Conservation (phyloP, 2,113 vertebrate species). For the Elgaria multicarinata region DNA sequence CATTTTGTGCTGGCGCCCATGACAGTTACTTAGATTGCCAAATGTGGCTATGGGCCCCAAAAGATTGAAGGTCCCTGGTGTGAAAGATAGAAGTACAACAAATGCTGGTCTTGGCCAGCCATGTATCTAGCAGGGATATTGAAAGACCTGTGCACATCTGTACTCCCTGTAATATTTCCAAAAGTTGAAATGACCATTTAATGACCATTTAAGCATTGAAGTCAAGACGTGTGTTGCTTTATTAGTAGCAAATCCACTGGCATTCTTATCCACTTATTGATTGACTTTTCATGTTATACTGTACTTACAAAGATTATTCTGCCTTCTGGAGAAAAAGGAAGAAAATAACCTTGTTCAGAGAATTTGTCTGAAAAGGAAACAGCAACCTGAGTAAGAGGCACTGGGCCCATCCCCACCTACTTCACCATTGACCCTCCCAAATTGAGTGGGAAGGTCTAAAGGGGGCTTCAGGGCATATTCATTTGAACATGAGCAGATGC, state of each 20-base stretch:
- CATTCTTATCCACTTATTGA: background rate
- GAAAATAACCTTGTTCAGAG: background rate
- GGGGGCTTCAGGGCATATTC: background rate
- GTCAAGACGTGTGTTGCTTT: background rate
- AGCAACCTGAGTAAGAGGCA: background rate
- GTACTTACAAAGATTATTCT: background rate
- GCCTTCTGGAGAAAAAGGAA: too few relatives aligned
- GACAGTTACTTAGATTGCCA: too few relatives aligned
- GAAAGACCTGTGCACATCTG: background rate
- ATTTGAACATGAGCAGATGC: background rate
- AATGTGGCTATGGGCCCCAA: too few relatives aligned
- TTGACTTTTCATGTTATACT: background rate
- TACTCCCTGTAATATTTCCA: too few relatives aligned
- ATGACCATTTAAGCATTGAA: background rate
- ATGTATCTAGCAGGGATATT: background rate
- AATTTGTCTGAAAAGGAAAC: background rate
- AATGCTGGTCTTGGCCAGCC: too few relatives aligned
- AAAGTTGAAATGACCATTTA: background rate
- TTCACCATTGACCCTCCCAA: too few relatives aligned
- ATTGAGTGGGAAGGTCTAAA: background rate
- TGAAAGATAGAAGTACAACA: too few relatives aligned
- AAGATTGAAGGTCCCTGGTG: too few relatives aligned
- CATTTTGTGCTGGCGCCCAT: too few relatives aligned
- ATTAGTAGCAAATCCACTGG: fast-evolving
- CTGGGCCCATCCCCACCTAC: background rate